These are phyloP conservation scores for Coelopa frigida DNA, from an alignment of 1,140 invertebrate genomes.

Conservation along the genomic window DNA sequence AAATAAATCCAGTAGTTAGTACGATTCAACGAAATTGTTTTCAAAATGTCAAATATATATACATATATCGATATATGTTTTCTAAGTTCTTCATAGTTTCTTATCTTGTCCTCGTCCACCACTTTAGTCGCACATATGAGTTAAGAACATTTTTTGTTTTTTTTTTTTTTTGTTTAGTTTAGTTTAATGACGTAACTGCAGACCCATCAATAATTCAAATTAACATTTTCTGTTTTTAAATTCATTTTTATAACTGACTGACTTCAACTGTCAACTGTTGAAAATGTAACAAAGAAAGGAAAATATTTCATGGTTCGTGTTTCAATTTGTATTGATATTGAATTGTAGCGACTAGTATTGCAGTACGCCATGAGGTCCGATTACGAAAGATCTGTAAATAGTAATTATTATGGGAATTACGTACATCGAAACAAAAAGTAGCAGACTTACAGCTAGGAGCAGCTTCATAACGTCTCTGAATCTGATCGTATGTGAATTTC, in stretches of 20 bases:
- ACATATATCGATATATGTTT: constrained; percentile 1
- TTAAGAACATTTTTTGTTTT: too few species aligned
- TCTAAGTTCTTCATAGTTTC: too few species aligned
- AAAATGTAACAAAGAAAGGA: not conserved
- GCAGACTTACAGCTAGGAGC: constrained; percentile 57
- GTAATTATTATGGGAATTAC: not conserved
- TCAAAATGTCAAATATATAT: not conserved
- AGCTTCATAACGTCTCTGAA: constrained; percentile 79
- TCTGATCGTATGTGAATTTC: constrained; percentile 95
- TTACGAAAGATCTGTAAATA: constrained; percentile 10
- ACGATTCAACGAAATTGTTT: not conserved
- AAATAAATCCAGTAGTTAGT: not conserved
- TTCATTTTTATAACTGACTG: not conserved
- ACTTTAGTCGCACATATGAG: too few species aligned
- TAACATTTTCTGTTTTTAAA: constrained; percentile 1
- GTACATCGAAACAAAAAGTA: not conserved
- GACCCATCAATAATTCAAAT: too few species aligned
- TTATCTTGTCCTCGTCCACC: too few species aligned
- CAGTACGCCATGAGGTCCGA: constrained; percentile 11
- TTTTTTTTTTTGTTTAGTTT: constrained; percentile 1
- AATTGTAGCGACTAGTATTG: constrained; percentile 9
- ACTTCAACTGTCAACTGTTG: too few species aligned
- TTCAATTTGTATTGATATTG: constrained; percentile 3
- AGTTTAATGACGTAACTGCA: not conserved
- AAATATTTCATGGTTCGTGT: not conserved